Evolutionary conservation across 2,113 vertebrate species (phyloP).

Genomic region (Callipepla squamata): DNA sequence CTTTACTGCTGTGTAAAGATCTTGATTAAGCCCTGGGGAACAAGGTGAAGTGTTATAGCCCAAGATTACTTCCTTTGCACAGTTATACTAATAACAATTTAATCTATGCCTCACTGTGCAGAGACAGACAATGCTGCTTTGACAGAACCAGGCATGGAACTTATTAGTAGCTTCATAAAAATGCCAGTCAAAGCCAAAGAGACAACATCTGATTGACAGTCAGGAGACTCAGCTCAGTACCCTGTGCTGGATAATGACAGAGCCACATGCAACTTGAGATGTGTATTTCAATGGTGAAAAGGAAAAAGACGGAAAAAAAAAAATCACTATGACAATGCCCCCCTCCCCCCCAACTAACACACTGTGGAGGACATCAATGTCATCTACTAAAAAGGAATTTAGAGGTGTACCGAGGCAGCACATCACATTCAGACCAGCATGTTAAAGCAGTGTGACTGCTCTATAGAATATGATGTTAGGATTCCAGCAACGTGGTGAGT

Average conservation of each 20-base stretch:
- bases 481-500: background rate
- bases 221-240: background rate
- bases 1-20: background rate
- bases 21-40: background rate
- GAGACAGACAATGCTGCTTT: background rate
- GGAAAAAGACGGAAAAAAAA: background rate
- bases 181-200: background rate
- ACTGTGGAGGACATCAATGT: background rate
- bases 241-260: background rate
- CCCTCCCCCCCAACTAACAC: background rate
- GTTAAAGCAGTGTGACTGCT: background rate
- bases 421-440: background rate
- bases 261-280: background rate
- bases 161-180: conserved; percentile 3
- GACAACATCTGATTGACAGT: background rate
- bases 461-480: background rate
- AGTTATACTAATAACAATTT: background rate
- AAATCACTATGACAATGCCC: background rate
- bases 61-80: background rate
- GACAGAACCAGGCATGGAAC: background rate
- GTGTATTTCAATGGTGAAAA: background rate
- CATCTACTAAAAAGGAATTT: background rate
- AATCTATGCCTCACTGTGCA: background rate
- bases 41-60: background rate
- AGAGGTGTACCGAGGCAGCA: background rate